These are phyloP conservation scores for Leistus spinibarbis DNA, from an alignment of 2,888 invertebrate species.

Conservation along the genomic window DNA sequence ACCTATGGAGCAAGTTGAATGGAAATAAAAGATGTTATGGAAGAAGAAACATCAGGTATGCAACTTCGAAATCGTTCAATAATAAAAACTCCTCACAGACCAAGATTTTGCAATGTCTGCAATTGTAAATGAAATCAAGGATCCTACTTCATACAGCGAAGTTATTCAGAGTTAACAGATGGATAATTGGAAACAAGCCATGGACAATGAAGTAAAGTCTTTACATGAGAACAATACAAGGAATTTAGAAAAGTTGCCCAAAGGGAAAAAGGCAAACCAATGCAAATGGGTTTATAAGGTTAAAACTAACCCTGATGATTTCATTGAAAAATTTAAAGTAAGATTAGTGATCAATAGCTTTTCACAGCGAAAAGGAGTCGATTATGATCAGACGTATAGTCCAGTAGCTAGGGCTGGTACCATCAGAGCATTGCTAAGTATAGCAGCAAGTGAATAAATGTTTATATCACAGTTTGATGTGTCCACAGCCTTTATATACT, in stretches of 20 bases:
- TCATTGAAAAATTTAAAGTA: conserved; percentile 43
- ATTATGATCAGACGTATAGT: conserved; percentile 45
- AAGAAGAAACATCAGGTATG: too few relatives aligned
- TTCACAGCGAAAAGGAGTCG: conserved; percentile 37
- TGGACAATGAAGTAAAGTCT: conserved; percentile 44
- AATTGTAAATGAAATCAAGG: too few relatives aligned
- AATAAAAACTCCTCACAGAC: too few relatives aligned
- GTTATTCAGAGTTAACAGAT: conserved; percentile 23
- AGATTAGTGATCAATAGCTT: conserved; percentile 42
- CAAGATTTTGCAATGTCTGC: too few relatives aligned
- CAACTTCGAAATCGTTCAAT: too few relatives aligned
- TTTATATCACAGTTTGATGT: conserved; percentile 33
- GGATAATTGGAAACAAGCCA: conserved; percentile 40
- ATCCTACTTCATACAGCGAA: conserved; percentile 29
- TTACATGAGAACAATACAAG: conserved; percentile 44
- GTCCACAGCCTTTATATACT: conserved; percentile 44
- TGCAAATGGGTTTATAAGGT: conserved; percentile 47
- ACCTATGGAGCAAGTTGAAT: background rate
- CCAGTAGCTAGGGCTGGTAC: conserved; percentile 40
- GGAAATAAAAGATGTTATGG: background rate
- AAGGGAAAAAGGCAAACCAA: conserved; percentile 39
- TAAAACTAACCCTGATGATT: conserved; percentile 40
- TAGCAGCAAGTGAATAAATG: conserved; percentile 42
- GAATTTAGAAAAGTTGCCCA: conserved; percentile 41
- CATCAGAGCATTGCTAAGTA: conserved; percentile 35